A percentile compares a stretch with the other conserved stretches of the same genome.
These are phyloP conservation scores for Trissonchulus sp. DNA, from an alignment of 2,888 invertebrate genomes.

Conservation along the genomic window DNA sequence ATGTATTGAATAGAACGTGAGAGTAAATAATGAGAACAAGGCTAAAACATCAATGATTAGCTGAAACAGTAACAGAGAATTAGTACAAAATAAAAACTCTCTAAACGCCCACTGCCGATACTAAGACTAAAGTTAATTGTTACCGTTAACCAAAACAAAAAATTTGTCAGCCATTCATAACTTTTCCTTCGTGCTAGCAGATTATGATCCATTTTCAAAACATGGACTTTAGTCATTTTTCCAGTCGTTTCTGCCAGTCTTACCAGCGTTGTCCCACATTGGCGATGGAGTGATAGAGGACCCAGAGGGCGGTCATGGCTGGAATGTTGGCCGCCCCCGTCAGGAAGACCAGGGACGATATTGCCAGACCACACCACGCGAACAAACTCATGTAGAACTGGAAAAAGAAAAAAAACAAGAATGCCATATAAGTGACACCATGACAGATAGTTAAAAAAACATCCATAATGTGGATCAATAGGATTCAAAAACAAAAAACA, in stretches of 20 bases:
- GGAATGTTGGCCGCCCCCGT: slow-evolving; percentile 53
- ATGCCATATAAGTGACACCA: neutral
- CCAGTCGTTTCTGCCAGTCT: neutral
- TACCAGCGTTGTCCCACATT: slow-evolving; percentile 45
- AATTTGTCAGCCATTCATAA: no score
- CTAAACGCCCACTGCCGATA: no score
- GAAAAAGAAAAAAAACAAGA: slow-evolving; percentile 29
- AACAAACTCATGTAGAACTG: slow-evolving; percentile 48
- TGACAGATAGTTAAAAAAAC: neutral
- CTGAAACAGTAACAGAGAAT: no score
- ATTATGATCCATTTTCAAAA: neutral
- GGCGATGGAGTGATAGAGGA: slow-evolving; percentile 55
- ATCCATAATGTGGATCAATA: neutral
- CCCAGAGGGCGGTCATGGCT: slow-evolving; percentile 52
- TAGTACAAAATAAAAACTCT: no score
- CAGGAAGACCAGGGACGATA: slow-evolving; percentile 49
- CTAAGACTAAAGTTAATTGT: no score
- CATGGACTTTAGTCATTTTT: neutral
- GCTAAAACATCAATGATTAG: no score
- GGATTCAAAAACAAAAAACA: no score
- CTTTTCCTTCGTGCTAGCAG: no score
- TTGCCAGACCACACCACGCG: slow-evolving; percentile 48
- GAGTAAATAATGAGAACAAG: no score
- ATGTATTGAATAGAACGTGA: no score
- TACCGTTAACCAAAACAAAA: no score